phyloP scores from a whole-genome alignment of 1,140 invertebrate genomes.

The Trichonephila clavata region DNA sequence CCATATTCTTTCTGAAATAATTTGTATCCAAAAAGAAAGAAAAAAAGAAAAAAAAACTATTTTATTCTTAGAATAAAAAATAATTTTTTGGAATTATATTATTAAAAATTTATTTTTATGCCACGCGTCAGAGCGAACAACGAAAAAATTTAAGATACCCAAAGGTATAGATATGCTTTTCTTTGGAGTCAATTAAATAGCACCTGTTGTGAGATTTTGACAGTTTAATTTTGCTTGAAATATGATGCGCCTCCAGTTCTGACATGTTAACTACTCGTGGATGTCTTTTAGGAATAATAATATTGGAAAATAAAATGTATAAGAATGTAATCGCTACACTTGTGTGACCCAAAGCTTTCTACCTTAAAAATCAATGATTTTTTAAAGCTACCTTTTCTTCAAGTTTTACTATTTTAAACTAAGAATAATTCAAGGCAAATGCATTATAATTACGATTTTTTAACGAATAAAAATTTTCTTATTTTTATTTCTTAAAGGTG shows the following conservation, averaged over 20 bases:
- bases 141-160: conserved; percentile 13
- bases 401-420: neutral
- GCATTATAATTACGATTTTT: too few relatives aligned
- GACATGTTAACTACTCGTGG: conserved; percentile 45
- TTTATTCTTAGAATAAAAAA: too few relatives aligned
- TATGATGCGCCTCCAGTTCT: conserved; percentile 3
- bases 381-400: too few relatives aligned
- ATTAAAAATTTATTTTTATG: neutral
- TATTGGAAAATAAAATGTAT: conserved; percentile 8
- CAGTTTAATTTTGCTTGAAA: conserved; percentile 62
- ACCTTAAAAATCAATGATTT: neutral
- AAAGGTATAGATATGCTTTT: neutral
- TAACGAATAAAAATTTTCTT: too few relatives aligned
- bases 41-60: too few relatives aligned
- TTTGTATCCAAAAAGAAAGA: too few relatives aligned
- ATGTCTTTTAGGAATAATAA: conserved; percentile 30
- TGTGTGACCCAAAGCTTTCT: neutral
- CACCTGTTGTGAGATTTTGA: conserved; percentile 45
- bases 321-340: neutral
- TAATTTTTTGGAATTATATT: neutral
- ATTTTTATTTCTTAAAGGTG: too few relatives aligned
- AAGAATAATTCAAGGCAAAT: too few relatives aligned
- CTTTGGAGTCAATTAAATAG: conserved; percentile 46
- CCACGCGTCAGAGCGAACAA: neutral
- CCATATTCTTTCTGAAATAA: too few relatives aligned